Percentiles rank a stretch among this genome's conserved stretches.
Evolutionary conservation across 2,113 vertebrate genomes (phyloP).

Genomic region (Peromyscus polionotus): DNA sequence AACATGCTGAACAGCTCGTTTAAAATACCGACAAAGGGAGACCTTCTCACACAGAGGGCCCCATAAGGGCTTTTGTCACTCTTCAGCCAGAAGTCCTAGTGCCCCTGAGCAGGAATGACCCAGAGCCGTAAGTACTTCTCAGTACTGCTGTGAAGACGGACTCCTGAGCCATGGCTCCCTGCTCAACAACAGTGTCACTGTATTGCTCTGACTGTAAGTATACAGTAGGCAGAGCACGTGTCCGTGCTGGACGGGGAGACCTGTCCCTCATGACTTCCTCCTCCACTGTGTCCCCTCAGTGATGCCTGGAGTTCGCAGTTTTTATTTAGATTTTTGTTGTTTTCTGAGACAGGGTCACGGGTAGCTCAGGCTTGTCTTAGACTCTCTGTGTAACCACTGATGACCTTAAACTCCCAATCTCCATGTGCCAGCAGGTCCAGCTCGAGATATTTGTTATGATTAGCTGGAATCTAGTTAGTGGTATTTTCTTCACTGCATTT

Average conservation of each 20-base stretch:
- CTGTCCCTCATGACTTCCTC: background rate
- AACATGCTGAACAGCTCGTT: slow-evolving; percentile 28
- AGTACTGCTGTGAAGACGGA: rapidly evolving
- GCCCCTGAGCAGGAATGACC: background rate
- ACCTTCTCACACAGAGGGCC: background rate
- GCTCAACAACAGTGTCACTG: no score
- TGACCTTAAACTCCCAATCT: background rate
- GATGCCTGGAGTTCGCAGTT: background rate
- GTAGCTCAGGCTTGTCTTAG: background rate
- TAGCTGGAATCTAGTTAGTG: background rate
- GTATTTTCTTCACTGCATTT: background rate
- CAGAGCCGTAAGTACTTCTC: background rate
- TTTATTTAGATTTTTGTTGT: background rate
- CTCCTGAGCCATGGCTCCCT: background rate
- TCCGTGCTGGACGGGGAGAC: background rate
- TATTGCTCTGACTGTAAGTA: background rate
- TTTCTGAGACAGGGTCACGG: background rate
- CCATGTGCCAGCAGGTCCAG: background rate
- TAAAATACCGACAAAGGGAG: slow-evolving; percentile 51
- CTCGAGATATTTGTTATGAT: background rate
- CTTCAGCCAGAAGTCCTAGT: background rate
- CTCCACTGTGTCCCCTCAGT: background rate
- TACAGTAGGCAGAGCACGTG: background rate
- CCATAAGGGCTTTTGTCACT: background rate
- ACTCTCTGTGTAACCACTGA: background rate